Percentiles rank a stretch among this genome's conserved stretches.
phyloP scores from a whole-genome alignment of 2,888 invertebrate species.

The Yponomeuta plumbellus region DNA sequence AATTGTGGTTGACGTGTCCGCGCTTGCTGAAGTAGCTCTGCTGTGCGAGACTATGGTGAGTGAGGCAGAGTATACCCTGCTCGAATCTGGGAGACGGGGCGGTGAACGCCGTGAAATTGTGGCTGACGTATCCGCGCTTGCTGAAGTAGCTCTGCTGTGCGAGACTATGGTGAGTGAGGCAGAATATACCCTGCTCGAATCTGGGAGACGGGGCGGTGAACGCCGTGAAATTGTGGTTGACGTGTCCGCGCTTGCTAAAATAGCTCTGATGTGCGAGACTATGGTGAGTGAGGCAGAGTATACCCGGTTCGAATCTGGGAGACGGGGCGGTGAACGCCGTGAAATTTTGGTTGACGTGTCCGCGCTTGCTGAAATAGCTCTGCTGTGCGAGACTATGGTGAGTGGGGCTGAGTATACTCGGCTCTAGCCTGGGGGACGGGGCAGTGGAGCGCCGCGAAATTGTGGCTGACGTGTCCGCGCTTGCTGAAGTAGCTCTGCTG shows the following conservation, averaged over 20 bases:
- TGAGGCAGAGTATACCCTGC: constrained; percentile 2
- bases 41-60: constrained; percentile 80
- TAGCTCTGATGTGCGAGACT: not conserved
- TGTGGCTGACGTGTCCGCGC: constrained; percentile 86
- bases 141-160: constrained; percentile 91
- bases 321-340: constrained; percentile 90
- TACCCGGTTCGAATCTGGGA: too few relatives aligned
- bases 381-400: constrained; percentile 89
- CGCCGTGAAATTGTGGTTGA: too few relatives aligned
- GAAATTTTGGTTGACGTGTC: constrained; percentile 87
- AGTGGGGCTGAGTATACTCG: constrained; percentile 25
- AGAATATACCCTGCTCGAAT: not conserved
- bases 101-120: constrained; percentile 89
- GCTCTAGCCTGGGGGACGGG: constrained; percentile 82
- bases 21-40: constrained; percentile 39
- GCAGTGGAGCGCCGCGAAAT: constrained; percentile 91
- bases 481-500: not conserved
- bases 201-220: not conserved
- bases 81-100: constrained; percentile 82
- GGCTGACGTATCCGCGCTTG: constrained; percentile 87
- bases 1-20: constrained; percentile 89
- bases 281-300: constrained; percentile 84
- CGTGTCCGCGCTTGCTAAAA: too few relatives aligned
- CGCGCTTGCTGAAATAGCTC: constrained; percentile 83
- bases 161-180: constrained; percentile 89